These are phyloP conservation scores for Esperia sulphurella DNA, from an alignment of 2,888 invertebrate genomes.

Conservation along the genomic window DNA sequence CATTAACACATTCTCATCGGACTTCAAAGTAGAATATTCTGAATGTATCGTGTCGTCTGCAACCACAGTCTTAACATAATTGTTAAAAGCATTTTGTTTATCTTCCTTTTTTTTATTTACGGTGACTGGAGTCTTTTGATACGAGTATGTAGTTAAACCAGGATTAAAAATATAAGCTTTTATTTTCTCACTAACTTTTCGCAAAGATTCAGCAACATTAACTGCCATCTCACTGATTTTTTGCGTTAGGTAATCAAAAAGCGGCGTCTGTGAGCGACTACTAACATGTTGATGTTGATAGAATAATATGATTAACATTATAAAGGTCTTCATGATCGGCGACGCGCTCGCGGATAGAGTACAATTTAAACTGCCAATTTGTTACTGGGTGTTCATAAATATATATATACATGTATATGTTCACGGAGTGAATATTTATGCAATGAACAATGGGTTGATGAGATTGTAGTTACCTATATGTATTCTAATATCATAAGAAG, in stretches of 20 bases:
- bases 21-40: conserved; percentile 15
- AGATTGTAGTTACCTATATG: not conserved
- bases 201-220: conserved; percentile 20
- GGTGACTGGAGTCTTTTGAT: too few relatives aligned
- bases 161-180: conserved; percentile 15
- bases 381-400: conserved; percentile 7
- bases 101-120: too few relatives aligned
- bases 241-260: conserved; percentile 23
- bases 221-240: conserved; percentile 29
- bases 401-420: too few relatives aligned
- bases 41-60: conserved; percentile 22
- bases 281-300: conserved; percentile 20
- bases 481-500: too few relatives aligned
- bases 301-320: conserved; percentile 18
- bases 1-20: conserved; percentile 22
- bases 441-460: conserved; percentile 17
- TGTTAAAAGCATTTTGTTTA: conserved; percentile 19
- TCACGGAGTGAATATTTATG: conserved; percentile 7
- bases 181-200: conserved; percentile 22
- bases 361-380: not conserved
- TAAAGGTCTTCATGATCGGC: conserved; percentile 19
- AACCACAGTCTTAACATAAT: conserved; percentile 21
- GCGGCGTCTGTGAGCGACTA: conserved; percentile 17
- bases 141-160: not conserved
- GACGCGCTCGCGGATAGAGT: conserved; percentile 1